Evolutionary conservation across 2,113 vertebrate genomes (phyloP), one percentile per base, ranked within the genome.

Genomic region (Tachysurus vachellii): DNA sequence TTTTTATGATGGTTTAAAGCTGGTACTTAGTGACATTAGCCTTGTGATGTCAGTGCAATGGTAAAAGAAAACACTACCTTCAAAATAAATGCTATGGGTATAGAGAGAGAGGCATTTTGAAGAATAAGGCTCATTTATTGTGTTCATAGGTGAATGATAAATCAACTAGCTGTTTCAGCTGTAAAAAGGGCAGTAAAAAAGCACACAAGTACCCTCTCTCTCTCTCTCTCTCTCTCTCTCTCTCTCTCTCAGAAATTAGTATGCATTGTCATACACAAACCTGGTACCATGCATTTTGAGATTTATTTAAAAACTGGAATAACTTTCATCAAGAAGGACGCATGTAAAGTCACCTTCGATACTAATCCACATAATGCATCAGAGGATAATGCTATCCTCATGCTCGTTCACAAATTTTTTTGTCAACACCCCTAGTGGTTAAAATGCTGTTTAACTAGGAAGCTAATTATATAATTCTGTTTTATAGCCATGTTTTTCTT

Each of bases 81-180:
- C 5, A 17, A 9, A 28, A 77, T 28, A 9, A 62, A 90, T 81
- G 66, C 50, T 81, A 54, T 88, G 73, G 56, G 88, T 75, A 75
- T 73, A 73, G 88, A 54, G 2, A 86, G 75, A 73, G 90, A 91
- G 89, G 77, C 70, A 68, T 92, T 94, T 94, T 94, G 92, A 94
- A 93, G 92, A 93, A 89, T 70, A 88, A 91, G 90, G 85, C 64
- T 76, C 88, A 77, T 93, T 16, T 91, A 91, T 94, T 93, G 93
- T 93, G 93, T 93, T 91, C 91, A 91, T 76, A 85, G 88, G 88
- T 62, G 88, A 91, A 91, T 87, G 50, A 82, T 36, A 80, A 89
- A 88, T 83, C 89, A 79, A 59, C 89, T 87, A 86, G 89, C 91
- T 79, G 31, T 87, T 26, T 66, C 87, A 87, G 90, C 89, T 90